These are phyloP conservation scores for Glaucomys volans DNA, from an alignment of 2,113 vertebrate species.

Conservation along the genomic window DNA sequence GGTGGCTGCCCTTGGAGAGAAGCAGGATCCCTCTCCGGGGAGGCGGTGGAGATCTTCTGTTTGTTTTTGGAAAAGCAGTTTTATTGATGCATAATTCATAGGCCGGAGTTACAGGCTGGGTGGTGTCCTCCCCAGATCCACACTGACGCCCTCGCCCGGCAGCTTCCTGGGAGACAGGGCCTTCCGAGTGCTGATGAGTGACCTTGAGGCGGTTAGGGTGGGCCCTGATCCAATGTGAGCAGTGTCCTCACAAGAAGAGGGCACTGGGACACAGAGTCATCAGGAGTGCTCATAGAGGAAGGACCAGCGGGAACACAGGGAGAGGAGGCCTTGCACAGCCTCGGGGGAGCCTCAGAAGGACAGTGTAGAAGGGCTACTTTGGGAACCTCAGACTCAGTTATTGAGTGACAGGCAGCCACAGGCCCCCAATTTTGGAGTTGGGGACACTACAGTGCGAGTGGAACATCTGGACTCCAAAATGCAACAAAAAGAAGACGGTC, in stretches of 20 bases:
- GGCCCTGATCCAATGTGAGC: fast-evolving
- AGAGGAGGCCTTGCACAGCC: background rate
- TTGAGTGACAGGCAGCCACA: fast-evolving
- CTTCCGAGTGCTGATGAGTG: background rate
- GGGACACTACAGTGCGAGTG: background rate
- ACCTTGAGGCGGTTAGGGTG: fast-evolving
- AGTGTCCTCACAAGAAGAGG: background rate
- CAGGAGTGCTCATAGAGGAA: background rate
- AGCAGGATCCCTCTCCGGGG: background rate
- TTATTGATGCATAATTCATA: background rate
- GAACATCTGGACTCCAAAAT: background rate
- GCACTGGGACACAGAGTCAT: background rate
- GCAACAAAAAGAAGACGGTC: background rate
- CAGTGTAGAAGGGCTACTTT: background rate
- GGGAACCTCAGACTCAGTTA: background rate
- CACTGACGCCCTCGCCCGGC: no score
- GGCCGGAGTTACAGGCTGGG: background rate
- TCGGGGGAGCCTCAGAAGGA: background rate
- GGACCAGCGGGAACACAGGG: background rate
- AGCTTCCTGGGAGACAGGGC: no score
- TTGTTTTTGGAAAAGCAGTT: background rate
- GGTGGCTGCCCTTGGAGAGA: background rate
- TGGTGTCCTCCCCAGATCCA: background rate
- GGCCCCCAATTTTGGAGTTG: background rate
- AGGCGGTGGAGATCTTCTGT: no score